A percentile compares a stretch with the other conserved stretches of the same genome.
phyloP scores from a whole-genome alignment of 2,113 vertebrate genomes.

The Sclerurus mexicanus region DNA sequence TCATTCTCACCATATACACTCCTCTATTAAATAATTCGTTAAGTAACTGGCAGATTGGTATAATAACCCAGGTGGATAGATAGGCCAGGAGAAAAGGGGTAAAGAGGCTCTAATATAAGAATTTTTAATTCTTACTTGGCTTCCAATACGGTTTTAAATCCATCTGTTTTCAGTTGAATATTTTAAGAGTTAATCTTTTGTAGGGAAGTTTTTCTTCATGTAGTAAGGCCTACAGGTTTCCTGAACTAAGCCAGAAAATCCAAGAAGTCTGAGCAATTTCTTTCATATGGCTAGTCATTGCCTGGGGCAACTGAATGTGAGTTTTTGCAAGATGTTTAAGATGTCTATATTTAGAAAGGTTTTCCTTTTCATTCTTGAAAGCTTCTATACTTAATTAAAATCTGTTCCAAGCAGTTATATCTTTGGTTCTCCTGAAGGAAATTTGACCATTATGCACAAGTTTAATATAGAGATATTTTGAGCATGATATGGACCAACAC shows the following conservation, averaged over 20 bases:
- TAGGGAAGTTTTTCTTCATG: background rate
- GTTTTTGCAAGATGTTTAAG: constrained; percentile 9
- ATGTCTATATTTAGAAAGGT: background rate
- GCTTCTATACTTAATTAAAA: constrained; percentile 28
- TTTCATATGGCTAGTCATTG: background rate
- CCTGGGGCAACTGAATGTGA: background rate
- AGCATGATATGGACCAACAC: background rate
- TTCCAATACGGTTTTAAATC: background rate
- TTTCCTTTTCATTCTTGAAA: constrained; percentile 14
- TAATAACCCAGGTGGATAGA: background rate
- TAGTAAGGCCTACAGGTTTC: constrained; percentile 30
- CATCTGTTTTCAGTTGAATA: background rate
- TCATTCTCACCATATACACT: background rate
- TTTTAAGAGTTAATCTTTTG: background rate
- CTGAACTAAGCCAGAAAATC: constrained; percentile 38
- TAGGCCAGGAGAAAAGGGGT: background rate
- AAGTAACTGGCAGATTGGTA: background rate
- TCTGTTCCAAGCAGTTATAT: background rate
- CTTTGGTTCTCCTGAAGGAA: background rate
- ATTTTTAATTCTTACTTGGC: background rate
- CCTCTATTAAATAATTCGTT: background rate
- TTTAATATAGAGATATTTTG: background rate
- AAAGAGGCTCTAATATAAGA: background rate
- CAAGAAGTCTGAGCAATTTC: constrained; percentile 5
- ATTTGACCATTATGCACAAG: background rate